These are phyloP conservation scores for Nycticryphes semicollaris DNA, from an alignment of 2,113 vertebrate genomes.

Conservation along the genomic window DNA sequence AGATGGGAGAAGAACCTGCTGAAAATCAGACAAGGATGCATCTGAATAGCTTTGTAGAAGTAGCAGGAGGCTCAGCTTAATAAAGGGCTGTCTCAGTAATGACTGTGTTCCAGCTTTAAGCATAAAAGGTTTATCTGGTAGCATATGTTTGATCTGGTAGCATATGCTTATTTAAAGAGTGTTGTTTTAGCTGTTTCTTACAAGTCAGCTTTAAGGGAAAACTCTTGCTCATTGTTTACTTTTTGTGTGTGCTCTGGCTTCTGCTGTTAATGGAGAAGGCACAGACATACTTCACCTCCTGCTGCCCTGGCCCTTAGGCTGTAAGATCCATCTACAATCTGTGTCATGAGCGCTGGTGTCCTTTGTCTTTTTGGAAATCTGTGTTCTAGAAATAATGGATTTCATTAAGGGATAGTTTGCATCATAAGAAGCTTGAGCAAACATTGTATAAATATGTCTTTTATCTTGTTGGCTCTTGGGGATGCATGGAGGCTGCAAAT, in stretches of 20 bases:
- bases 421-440: slow-evolving; percentile 1
- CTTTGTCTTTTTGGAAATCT: background rate
- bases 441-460: background rate
- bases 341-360: background rate
- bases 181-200: slow-evolving; percentile 17
- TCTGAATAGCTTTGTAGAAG: background rate
- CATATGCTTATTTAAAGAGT: background rate
- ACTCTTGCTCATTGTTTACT: background rate
- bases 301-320: background rate
- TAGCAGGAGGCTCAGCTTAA: background rate
- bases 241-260: background rate
- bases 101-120: background rate
- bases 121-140: background rate
- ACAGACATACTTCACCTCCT: background rate
- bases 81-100: background rate
- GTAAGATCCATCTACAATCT: background rate
- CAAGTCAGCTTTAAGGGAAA: background rate
- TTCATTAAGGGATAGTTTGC: slow-evolving; percentile 55
- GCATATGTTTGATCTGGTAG: background rate
- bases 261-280: background rate
- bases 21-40: background rate
- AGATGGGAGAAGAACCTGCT: background rate
- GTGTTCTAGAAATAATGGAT: slow-evolving; percentile 33
- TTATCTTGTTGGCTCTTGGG: slow-evolving; percentile 34
- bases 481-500: background rate